Base-by-base conservation (phyloP, 2,888 invertebrate genomes). In the Mythimna loreyi region DNA sequence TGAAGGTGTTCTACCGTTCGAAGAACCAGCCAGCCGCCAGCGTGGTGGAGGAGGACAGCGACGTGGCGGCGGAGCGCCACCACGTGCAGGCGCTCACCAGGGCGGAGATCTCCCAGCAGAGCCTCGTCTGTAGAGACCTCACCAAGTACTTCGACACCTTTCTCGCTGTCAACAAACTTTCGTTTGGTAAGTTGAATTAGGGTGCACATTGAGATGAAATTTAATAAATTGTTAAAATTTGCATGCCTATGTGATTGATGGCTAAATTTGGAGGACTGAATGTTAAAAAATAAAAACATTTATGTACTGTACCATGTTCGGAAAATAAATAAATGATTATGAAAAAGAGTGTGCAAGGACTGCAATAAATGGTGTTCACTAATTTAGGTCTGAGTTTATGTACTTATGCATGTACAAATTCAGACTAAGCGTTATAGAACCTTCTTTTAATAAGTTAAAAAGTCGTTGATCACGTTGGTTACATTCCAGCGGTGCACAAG, bases 81-180 rank as follows among this genome's bases (percentile, higher is more conserved):
- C 88, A 90, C 40, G 96, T 97, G 6, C 85, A 91, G 8, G 86
- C 88, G 0, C 92, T 97, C 80, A 85, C 94, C 0, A 84, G 90
- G 0, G 53, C 86, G 0, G 89, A 97, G n/a, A 75, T 92, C 0
- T 75, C 88, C 0, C 86, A 86, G 0, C 93, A 96, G 72, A 97
- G 96, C 83, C 91, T 98, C 28, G 97, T 97, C 4, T 91, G 97
- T 79, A 96, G 96, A 78, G 96, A 97, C 87, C 95, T 99, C 36
- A 97, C 97, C 13, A 99, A 98, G 90, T 97, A 96, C 86, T 99
- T 98, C 87, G 96, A 96, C 2, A 92, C 95, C 0, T 96, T 98
- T 73, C 89, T 97, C 28, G 99, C 98, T 0, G 99, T 99, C 0
- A 97, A 98, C 89, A 97, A 97, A 71, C 93, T 98, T 2, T 97